phyloP scores from a whole-genome alignment of 2,888 invertebrate species.

The Lithosia quadra region DNA sequence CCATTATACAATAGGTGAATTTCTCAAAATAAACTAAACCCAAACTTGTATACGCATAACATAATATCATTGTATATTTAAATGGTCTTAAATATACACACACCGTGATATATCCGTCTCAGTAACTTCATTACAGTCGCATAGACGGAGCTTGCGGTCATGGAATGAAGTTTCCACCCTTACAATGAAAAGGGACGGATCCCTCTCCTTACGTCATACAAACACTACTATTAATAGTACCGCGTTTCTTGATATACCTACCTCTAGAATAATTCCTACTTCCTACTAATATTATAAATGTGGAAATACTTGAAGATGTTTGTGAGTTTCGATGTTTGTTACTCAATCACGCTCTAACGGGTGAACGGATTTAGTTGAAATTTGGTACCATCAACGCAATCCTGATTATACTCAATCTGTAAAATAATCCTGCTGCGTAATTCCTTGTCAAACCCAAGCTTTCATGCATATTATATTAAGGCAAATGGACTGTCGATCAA shows the following conservation, averaged over 20 bases:
- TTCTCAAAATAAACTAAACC: background rate
- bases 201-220: background rate
- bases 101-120: constrained; percentile 15
- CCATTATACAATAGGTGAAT: background rate
- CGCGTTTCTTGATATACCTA: background rate
- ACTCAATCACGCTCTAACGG: too few relatives aligned
- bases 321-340: too few relatives aligned
- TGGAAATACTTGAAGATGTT: too few relatives aligned
- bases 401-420: too few relatives aligned
- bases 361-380: too few relatives aligned
- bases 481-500: background rate
- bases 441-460: too few relatives aligned
- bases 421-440: too few relatives aligned
- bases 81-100: constrained; percentile 15
- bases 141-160: constrained; percentile 12
- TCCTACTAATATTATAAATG: too few relatives aligned
- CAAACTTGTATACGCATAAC: background rate
- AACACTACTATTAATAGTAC: background rate
- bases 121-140: constrained; percentile 18
- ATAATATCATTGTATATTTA: constrained; percentile 6
- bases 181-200: constrained; percentile 15
- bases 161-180: constrained; percentile 8
- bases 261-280: too few relatives aligned
- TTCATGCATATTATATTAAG: background rate
- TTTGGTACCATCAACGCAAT: too few relatives aligned